Conservation (phyloP, 2,113 vertebrate genomes). For the Smithornis capensis region DNA sequence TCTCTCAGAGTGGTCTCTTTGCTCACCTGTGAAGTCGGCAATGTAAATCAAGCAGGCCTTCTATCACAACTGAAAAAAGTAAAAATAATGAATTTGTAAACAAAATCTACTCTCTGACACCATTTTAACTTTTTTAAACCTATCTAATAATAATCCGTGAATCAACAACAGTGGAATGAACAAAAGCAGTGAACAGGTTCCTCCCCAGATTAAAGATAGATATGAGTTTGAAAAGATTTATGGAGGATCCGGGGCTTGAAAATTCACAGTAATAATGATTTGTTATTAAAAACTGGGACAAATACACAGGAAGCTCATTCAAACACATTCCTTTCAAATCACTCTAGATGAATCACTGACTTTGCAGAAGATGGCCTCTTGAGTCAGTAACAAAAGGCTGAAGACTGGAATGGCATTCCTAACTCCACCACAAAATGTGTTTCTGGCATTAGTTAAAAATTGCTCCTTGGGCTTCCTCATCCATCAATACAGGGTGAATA, state of each 20-base stretch:
- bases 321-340: slow-evolving; percentile 39
- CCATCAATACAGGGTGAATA: not conserved
- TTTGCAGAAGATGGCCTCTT: slow-evolving; percentile 46
- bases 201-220: slow-evolving; percentile 32
- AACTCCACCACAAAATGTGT: slow-evolving; percentile 31
- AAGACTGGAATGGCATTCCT: slow-evolving; percentile 34
- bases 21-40: rapidly evolving
- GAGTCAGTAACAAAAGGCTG: slow-evolving; percentile 16
- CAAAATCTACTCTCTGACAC: not conserved
- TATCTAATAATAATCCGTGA: slow-evolving; percentile 3
- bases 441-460: slow-evolving; percentile 14
- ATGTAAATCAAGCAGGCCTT: not conserved
- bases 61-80: not conserved
- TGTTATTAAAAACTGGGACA: slow-evolving; percentile 52
- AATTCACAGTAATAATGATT: slow-evolving; percentile 10
- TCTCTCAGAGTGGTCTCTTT: not conserved
- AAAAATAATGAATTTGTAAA: not conserved
- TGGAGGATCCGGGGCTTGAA: not conserved
- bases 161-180: not conserved
- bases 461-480: not conserved
- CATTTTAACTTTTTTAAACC: not conserved
- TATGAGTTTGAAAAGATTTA: not conserved
- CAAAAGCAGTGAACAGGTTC: slow-evolving; percentile 25
- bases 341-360: slow-evolving; percentile 38
- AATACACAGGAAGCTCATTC: slow-evolving; percentile 35